A percentile compares a stretch with the other conserved stretches of the same genome.
Conservation (phyloP, 2,797 vertebrate species). For the Podarcis lilfordi region DNA sequence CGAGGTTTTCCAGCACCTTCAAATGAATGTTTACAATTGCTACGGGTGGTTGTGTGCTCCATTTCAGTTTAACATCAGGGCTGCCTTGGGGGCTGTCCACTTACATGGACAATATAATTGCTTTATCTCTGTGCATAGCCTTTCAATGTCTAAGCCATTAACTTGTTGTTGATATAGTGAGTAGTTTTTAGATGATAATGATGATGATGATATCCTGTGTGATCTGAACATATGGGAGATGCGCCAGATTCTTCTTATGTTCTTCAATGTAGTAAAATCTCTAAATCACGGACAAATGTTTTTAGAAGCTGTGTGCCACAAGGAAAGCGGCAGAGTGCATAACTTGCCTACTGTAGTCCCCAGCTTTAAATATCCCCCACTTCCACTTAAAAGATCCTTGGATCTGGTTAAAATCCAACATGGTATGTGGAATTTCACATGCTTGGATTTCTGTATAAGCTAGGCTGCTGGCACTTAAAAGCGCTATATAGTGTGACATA, state of each 20-base stretch:
- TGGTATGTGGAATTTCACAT: too few relatives aligned
- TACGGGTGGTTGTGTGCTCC: background rate
- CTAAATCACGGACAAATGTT: background rate
- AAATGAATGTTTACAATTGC: background rate
- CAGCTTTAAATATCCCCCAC: background rate
- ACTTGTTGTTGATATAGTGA: background rate
- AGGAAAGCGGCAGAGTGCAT: background rate
- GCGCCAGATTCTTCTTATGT: background rate
- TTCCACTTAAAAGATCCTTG: background rate
- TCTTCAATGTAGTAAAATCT: background rate
- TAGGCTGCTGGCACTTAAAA: background rate
- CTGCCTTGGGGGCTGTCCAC: background rate
- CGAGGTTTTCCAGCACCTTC: background rate
- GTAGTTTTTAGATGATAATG: background rate
- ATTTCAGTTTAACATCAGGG: background rate
- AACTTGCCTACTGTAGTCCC: background rate
- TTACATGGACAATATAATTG: background rate
- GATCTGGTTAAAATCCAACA: background rate
- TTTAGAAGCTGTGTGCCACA: background rate
- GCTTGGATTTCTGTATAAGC: background rate
- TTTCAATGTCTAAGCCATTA: background rate
- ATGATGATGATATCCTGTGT: background rate
- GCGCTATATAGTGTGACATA: too few relatives aligned
- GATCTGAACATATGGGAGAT: background rate
- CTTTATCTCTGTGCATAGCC: background rate